Conservation (phyloP, 2,888 invertebrate genomes). For the Lithophane socia region DNA sequence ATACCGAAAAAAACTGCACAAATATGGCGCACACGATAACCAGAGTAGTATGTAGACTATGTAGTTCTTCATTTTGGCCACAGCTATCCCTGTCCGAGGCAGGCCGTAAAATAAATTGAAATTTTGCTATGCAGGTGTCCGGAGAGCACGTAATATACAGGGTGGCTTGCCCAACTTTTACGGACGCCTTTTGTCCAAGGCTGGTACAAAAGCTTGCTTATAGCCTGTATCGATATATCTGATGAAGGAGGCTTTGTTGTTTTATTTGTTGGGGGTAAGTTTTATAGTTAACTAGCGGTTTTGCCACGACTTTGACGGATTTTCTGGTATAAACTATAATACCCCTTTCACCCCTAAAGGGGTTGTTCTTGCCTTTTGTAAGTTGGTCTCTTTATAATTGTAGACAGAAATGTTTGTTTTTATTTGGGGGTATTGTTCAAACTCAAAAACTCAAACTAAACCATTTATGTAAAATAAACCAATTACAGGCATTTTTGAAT, state of each 20-base stretch:
- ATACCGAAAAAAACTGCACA: conserved; percentile 28
- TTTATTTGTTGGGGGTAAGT: conserved; percentile 26
- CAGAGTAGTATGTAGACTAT: conserved; percentile 2
- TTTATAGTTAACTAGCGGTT: conserved; percentile 17
- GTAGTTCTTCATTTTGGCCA: conserved; percentile 50
- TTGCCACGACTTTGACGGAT: background rate
- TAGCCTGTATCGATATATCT: conserved; percentile 30
- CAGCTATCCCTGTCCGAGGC: conserved; percentile 36
- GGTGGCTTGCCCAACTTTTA: conserved; percentile 41
- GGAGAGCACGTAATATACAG: conserved; percentile 47
- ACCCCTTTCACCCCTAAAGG: background rate
- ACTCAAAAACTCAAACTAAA: too few relatives aligned
- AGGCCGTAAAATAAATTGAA: conserved; percentile 66
- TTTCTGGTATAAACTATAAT: background rate
- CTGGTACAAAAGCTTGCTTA: conserved; percentile 32
- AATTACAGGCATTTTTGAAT: too few relatives aligned
- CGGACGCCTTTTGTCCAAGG: conserved; percentile 43
- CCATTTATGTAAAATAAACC: too few relatives aligned
- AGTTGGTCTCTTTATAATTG: too few relatives aligned
- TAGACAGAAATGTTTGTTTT: background rate
- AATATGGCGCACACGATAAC: conserved; percentile 9
- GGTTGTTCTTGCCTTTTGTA: background rate
- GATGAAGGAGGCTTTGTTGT: conserved; percentile 38
- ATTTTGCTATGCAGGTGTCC: conserved; percentile 62
- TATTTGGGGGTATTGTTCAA: too few relatives aligned